These are phyloP conservation scores for Hydrocynus forskahlii DNA, from an alignment of 2,797 vertebrate species.

Conservation along the genomic window DNA sequence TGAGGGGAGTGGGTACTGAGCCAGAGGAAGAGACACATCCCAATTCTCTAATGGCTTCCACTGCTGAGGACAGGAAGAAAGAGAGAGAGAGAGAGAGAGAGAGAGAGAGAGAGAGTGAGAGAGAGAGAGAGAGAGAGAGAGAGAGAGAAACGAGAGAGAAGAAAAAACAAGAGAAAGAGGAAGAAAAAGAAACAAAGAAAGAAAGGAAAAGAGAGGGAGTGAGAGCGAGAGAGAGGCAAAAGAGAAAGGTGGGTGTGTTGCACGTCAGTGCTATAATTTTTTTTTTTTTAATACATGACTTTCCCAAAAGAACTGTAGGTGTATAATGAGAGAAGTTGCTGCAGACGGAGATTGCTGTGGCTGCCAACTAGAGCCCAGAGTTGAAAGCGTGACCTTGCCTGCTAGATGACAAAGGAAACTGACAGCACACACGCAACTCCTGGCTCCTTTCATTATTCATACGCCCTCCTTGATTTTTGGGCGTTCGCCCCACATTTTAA, in stretches of 20 bases:
- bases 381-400: slow-evolving; percentile 68
- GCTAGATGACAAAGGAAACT: slow-evolving; percentile 59
- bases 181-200: background rate
- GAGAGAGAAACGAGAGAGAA: background rate
- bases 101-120: background rate
- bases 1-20: slow-evolving; percentile 55
- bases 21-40: slow-evolving; percentile 46
- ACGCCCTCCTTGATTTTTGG: slow-evolving; percentile 56
- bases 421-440: slow-evolving; percentile 49
- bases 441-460: slow-evolving; percentile 64
- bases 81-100: slow-evolving; percentile 15
- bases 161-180: slow-evolving; percentile 17
- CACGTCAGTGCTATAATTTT: slow-evolving; percentile 46
- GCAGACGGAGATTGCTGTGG: slow-evolving; percentile 35
- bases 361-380: slow-evolving; percentile 47
- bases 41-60: slow-evolving; percentile 61
- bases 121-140: slow-evolving; percentile 16
- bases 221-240: slow-evolving; percentile 9
- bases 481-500: slow-evolving; percentile 63
- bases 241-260: slow-evolving; percentile 41
- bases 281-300: slow-evolving; percentile 32
- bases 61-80: slow-evolving; percentile 38
- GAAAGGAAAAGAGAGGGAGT: slow-evolving; percentile 2
- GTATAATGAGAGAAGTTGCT: slow-evolving; percentile 58
- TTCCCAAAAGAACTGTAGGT: slow-evolving; percentile 53